Evolutionary conservation across 30 jellyfish, hydroid and myxozoan genomes (phyloP).

Genomic region (Catostylus mosaicus): DNA sequence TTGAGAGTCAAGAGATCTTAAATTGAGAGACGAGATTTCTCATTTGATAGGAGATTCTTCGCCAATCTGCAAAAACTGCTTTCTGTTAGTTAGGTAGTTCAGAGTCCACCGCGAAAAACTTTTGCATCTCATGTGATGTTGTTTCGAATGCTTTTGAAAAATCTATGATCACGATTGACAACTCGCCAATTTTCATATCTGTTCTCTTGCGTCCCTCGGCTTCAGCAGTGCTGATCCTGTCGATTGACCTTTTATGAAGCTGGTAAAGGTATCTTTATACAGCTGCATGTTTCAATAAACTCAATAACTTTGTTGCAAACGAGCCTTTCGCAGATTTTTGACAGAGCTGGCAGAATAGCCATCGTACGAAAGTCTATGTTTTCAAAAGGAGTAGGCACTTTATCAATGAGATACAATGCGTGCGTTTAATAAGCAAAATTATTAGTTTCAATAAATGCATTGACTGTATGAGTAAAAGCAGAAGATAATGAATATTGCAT

Average conservation of each 20-base stretch:
- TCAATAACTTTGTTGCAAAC: slow-evolving; percentile 20
- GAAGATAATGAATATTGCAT: background rate
- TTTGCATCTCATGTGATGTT: slow-evolving; percentile 22
- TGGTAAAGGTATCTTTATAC: slow-evolving; percentile 11
- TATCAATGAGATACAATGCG: background rate
- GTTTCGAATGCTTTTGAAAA: slow-evolving; percentile 36
- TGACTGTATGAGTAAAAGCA: slow-evolving; percentile 4
- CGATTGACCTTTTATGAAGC: slow-evolving; percentile 8
- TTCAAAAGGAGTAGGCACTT: background rate
- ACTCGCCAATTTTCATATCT: slow-evolving; percentile 58
- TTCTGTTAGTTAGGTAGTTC: slow-evolving; percentile 11
- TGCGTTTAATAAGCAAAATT: background rate
- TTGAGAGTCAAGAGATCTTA: slow-evolving; percentile 63
- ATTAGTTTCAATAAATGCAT: background rate
- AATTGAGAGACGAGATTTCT: background rate
- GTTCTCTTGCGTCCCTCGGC: slow-evolving; percentile 22
- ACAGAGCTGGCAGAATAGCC: slow-evolving; percentile 13
- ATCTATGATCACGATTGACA: slow-evolving; percentile 24
- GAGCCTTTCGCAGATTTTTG: slow-evolving; percentile 1
- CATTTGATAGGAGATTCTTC: background rate
- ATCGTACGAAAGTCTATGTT: background rate
- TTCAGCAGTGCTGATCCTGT: slow-evolving; percentile 30
- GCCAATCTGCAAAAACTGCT: slow-evolving; percentile 26
- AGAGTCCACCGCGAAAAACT: slow-evolving; percentile 12
- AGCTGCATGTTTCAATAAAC: slow-evolving; percentile 1